phyloP scores from a whole-genome alignment of 2,888 invertebrate species.

The Eilema depressum region DNA sequence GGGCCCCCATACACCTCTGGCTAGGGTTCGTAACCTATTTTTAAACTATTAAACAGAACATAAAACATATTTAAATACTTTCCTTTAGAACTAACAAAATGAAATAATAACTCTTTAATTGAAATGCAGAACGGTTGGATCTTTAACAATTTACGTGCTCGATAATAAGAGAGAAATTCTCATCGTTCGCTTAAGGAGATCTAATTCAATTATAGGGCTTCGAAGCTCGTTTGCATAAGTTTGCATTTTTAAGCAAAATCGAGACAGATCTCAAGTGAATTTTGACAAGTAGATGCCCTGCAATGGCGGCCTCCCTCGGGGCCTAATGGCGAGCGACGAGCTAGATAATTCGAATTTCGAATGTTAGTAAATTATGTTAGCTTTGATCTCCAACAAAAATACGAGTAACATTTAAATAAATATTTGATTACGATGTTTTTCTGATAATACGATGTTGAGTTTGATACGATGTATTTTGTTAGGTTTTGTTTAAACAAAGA shows the following conservation, averaged over 20 bases:
- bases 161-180: conserved; percentile 75
- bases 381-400: conserved; percentile 48
- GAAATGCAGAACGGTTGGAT: conserved; percentile 74
- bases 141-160: conserved; percentile 73
- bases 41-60: conserved; percentile 17
- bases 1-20: background rate
- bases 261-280: conserved; percentile 70
- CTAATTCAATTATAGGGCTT: conserved; percentile 81
- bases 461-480: conserved; percentile 7
- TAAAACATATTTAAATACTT: conserved; percentile 13
- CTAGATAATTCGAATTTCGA: conserved; percentile 56
- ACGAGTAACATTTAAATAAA: conserved; percentile 32
- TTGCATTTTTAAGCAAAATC: conserved; percentile 83
- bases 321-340: conserved; percentile 57
- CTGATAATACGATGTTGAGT: conserved; percentile 14
- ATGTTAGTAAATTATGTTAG: conserved; percentile 43
- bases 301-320: conserved; percentile 52
- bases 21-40: too few relatives aligned
- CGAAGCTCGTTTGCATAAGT: conserved; percentile 84
- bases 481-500: background rate
- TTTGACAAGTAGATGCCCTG: conserved; percentile 76
- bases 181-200: conserved; percentile 76
- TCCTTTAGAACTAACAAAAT: conserved; percentile 47
- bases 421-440: conserved; percentile 24
- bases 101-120: conserved; percentile 70